A percentile compares a stretch with the other conserved stretches of the same genome.
Evolutionary conservation across 1,140 invertebrate genomes (phyloP).

Genomic region (Cataglyphis hispanica): DNA sequence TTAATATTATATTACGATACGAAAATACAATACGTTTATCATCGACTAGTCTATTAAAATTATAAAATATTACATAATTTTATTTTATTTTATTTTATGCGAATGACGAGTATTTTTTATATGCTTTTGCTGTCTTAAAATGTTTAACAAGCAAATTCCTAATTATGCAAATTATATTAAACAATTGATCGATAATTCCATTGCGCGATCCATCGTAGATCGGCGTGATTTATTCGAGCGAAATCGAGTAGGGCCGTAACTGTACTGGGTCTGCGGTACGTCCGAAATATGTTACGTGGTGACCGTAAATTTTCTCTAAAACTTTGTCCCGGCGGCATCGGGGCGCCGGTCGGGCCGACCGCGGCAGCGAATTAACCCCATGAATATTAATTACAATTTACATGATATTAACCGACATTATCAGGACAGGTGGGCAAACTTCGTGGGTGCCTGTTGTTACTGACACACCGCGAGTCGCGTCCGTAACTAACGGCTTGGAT

Average conservation of each 20-base stretch:
- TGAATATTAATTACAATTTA: constrained; percentile 86
- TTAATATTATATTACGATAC: neutral
- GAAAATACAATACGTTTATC: neutral
- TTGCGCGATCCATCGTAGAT: neutral
- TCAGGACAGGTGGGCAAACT: constrained; percentile 82
- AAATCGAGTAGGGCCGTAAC: neutral
- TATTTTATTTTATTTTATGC: neutral
- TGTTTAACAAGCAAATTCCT: too few relatives aligned
- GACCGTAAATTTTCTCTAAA: constrained; percentile 81
- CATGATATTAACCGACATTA: constrained; percentile 85
- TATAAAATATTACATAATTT: neutral
- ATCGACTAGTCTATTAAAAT: neutral
- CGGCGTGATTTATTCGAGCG: constrained; percentile 60
- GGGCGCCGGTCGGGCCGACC: constrained; percentile 53
- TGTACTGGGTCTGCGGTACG: constrained; percentile 65
- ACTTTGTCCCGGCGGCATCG: constrained; percentile 69
- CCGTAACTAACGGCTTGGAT: constrained; percentile 60
- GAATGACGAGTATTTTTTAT: neutral
- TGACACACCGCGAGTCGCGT: constrained; percentile 60
- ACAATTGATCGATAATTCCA: constrained; percentile 27
- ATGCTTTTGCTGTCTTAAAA: too few relatives aligned
- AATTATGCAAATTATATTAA: constrained; percentile 1
- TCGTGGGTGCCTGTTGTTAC: constrained; percentile 75
- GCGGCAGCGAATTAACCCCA: constrained; percentile 78
- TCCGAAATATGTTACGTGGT: constrained; percentile 78